These are phyloP conservation scores for Chaetophractus vellerosus DNA, from an alignment of 2,797 vertebrate genomes.

Conservation along the genomic window DNA sequence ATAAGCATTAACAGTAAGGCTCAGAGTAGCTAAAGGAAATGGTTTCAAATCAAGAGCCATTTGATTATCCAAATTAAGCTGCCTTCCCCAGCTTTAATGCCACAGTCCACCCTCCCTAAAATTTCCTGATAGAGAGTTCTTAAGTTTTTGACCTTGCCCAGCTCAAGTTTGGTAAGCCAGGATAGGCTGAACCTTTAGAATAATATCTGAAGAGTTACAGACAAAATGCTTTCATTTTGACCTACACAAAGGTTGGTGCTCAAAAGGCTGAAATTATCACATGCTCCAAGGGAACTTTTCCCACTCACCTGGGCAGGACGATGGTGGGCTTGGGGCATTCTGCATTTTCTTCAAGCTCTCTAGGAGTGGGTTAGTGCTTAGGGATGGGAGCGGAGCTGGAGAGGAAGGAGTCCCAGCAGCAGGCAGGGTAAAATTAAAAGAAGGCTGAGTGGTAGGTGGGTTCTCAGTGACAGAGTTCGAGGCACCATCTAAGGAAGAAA, in stretches of 20 bases:
- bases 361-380: slow-evolving; percentile 90
- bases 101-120: not conserved
- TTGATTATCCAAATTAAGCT: not conserved
- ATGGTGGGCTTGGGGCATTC: slow-evolving; percentile 66
- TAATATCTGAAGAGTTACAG: not conserved
- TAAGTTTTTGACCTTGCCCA: not conserved
- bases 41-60: not conserved
- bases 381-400: not conserved
- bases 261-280: not conserved
- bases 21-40: not conserved
- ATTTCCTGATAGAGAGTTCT: not conserved
- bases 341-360: slow-evolving; percentile 95
- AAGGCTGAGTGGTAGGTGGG: slow-evolving; percentile 79
- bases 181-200: not conserved
- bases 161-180: not conserved
- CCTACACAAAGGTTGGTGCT: not conserved
- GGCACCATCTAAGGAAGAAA: slow-evolving; percentile 77
- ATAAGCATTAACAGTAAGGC: not conserved
- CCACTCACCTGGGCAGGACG: slow-evolving; percentile 84
- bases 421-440: slow-evolving; percentile 73
- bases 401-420: not conserved
- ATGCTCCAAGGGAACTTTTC: not conserved
- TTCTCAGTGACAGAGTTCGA: slow-evolving; percentile 82
- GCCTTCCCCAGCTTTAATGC: not conserved
- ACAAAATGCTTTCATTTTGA: not conserved